Base-by-base conservation (phyloP, 2,113 vertebrate species). In the Nanger granti region DNA sequence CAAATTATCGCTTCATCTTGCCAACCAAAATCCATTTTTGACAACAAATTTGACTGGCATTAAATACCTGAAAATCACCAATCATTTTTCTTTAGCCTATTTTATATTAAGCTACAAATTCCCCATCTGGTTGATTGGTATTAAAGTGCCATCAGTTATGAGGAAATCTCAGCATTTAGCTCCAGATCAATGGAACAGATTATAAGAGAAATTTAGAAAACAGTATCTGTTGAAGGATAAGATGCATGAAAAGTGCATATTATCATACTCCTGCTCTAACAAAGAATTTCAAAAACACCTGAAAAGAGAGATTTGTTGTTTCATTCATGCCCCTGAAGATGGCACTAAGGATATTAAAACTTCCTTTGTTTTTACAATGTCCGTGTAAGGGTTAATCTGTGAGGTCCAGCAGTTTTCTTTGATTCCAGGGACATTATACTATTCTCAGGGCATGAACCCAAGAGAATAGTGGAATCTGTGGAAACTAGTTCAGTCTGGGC, bases 291-390 rank as follows among this genome's bases (percentile, higher is more conserved):
- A 66, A 88, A 92, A 76, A 5, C 37, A 37, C 60, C 52, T 87
- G 20, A 90, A 69, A 57, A 69, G 14, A 92, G 29, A 14, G 4
- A 34, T 92, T 76, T 83, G 41, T 29, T 91, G n/a, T 89, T 98
- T 95, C 49, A 73, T 55, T 62, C 90, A 57, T 54, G 8, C 13
- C 87, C 82, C 95, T 97, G 94, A 96, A 97, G 94, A 60, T 97
- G 93, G 87, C 93, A 97, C 55, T 91, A n/a, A 93, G 79, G 66
- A 92, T 60, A 95, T 57, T 96, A 28, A 64, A 93, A 69, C 86
- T 87, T 57, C 54, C 37, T 88, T 64, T 13, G 1, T 18, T 62
- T 86, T 7, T 47, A 6, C 13, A 44, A 4, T 49, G 49, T 37
- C 22, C 18, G 24, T 66, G 28, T n/a, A 93, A 91, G 95, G 76